Base-by-base conservation (phyloP, 2,797 vertebrate species). In the Psittacula derbiana region DNA sequence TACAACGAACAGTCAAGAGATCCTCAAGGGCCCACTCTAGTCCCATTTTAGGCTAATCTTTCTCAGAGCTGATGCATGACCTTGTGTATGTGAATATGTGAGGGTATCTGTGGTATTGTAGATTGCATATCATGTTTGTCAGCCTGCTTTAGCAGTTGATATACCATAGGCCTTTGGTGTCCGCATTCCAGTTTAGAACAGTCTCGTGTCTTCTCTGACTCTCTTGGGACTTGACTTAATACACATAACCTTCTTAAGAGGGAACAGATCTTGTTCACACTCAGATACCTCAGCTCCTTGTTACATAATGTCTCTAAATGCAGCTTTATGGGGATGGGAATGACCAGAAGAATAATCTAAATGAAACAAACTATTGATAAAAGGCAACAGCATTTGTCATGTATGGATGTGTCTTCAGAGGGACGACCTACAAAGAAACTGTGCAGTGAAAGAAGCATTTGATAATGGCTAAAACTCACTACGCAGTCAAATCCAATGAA, bases 401-500 rank as follows among this genome's bases (percentile, higher is more conserved):
- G 8, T 70, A 33, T 9, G 23, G n/a, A 6, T 82, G 19, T 40
- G 27, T 78, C 69, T 94, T 82, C 62, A 6, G 25, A 84, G 36
- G 44, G 88, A 62, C 60, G 75, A 83, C 46, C 57, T 69, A 15
- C 11, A 58, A 62, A 78, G 57, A 78, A 92, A 50, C 52, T 53
- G 33, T 44, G 28, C 19, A 67, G 30, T 38, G 66, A 65, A 55
- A 65, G 11, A 25, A 84, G 4, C 43, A 14, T 93, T 90, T 91
- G 82, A 44, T 81, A 91, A 85, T 70, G 70, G 76, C 43, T 92
- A 65, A 75, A 81, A 87, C 31, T 72, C 80, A 50, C 70, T 60
- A 36, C 95, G 66, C 50, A 94, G 36, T 69, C 80, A 90, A 81
- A 90, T 55, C 53, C 49, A 75, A 31, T 75, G 41, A 92, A 89